Evolutionary conservation across 2,888 invertebrate species (phyloP).

Genomic region (Napeogenes sylphis): DNA sequence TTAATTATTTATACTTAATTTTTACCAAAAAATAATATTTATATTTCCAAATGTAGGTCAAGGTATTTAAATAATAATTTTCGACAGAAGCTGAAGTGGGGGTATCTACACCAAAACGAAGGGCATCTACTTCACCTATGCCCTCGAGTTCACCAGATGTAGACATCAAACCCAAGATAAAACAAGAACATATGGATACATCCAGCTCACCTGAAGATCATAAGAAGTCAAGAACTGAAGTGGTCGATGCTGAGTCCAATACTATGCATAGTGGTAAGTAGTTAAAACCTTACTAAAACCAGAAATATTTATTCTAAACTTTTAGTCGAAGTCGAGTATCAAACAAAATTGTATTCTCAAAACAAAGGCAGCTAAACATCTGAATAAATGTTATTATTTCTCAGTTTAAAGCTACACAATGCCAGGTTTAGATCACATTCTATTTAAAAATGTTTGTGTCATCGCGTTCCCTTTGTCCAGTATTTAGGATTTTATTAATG

Average conservation of each 20-base stretch:
- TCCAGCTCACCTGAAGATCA: conserved; percentile 80
- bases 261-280: conserved; percentile 93
- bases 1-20: too few relatives aligned
- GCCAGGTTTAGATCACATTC: conserved; percentile 24
- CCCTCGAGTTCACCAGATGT: conserved; percentile 73
- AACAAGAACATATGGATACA: conserved; percentile 83
- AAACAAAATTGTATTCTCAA: not conserved
- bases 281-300: not conserved
- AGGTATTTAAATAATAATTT: not conserved
- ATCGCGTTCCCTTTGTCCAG: conserved; percentile 49
- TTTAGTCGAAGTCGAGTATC: not conserved
- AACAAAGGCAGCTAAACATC: not conserved
- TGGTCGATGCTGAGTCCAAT: conserved; percentile 92
- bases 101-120: conserved; percentile 79
- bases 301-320: not conserved
- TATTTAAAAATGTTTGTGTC: conserved; percentile 32
- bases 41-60: too few relatives aligned
- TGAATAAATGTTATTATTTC: conserved; percentile 8
- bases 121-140: conserved; percentile 77
- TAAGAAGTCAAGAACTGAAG: conserved; percentile 88
- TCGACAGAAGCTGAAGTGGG: conserved; percentile 68
- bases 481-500: conserved; percentile 69
- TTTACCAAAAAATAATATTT: not conserved
- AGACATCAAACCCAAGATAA: conserved; percentile 77
- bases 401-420: conserved; percentile 1